phyloP scores from a whole-genome alignment of 35 echinoderm and acorn worm species.

The Apostichopus parvimensis region DNA sequence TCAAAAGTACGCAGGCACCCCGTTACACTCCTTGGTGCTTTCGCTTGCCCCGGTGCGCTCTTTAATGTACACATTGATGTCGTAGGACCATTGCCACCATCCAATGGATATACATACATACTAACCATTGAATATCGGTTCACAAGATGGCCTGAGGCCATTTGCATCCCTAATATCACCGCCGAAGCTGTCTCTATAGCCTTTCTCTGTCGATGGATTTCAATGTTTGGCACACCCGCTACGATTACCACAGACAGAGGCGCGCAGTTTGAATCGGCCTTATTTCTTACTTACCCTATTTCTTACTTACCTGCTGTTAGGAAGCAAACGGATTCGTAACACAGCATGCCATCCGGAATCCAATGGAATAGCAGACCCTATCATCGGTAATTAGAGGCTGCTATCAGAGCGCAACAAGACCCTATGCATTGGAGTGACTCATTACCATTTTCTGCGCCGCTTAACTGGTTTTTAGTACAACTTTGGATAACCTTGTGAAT shows the following conservation, averaged over 20 bases:
- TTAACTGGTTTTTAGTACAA: too few relatives aligned
- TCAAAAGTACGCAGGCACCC: not conserved
- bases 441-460: not conserved
- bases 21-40: slow-evolving; percentile 40
- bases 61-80: slow-evolving; percentile 65
- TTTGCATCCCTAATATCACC: too few relatives aligned
- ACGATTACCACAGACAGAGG: slow-evolving; percentile 55
- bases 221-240: too few relatives aligned
- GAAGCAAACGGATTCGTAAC: slow-evolving; percentile 42
- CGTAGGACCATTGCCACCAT: slow-evolving; percentile 47
- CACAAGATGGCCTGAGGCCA: too few relatives aligned
- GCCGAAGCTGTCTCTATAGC: too few relatives aligned
- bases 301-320: not conserved
- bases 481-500: too few relatives aligned
- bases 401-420: not conserved
- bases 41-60: slow-evolving; percentile 25
- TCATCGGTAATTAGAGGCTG: not conserved
- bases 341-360: not conserved
- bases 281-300: not conserved
- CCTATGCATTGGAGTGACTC: not conserved
- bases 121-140: too few relatives aligned
- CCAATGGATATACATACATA: not conserved
- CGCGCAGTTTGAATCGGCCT: slow-evolving; percentile 40
- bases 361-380: not conserved
- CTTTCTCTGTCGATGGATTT: too few relatives aligned